Base-by-base conservation (phyloP, 2,113 vertebrate genomes). In the Nesogale talazaci region DNA sequence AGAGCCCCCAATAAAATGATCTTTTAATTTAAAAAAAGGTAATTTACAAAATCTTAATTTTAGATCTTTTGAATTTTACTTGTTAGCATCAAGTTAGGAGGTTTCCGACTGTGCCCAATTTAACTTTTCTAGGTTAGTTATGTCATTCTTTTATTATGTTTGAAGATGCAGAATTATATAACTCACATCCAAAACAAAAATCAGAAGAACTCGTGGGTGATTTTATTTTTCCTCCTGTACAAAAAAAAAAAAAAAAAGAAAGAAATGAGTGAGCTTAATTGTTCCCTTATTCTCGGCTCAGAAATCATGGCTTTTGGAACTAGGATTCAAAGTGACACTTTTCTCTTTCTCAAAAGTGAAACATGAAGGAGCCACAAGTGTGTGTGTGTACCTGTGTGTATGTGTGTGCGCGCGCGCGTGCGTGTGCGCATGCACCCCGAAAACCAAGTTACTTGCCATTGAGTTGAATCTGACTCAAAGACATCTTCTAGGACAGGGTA, bases 181-280 rank as follows among this genome's bases (percentile, higher is more conserved):
- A 85, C 84, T 84, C 88, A 59, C 10, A 82, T 88, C 27, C 46
- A 69, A 95, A 82, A 87, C 25, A 38, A 91, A 84, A 86, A 40
- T 16, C 46, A 61, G 1, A 29, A n/a, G 56, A 91, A 80, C 56
- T 83, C 19, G 69, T 40, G 29, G 79, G 57, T 52, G 46, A 52
- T 5, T 52, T 5, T 52, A 40, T 46, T 81, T 80, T 79, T 46
- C 29, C 7, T 69, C 29, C 31, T 23, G 10, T 90, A 76, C 31
- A 19, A 63, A n/a, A n/a, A n/a, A n/a, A n/a, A n/a, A n/a, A n/a
- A n/a, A n/a, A n/a, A n/a, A 80, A 90, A 88, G 74, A 40, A 15
- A 14, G 81, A 93, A 77, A 72, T 16, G 34, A 77, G 22, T 67
- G 0, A 16, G 65, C 56, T 74, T 67, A 74, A n/a, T n/a, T n/a